phyloP scores from a whole-genome alignment of 2,888 invertebrate species.

The Drosophila atripex region DNA sequence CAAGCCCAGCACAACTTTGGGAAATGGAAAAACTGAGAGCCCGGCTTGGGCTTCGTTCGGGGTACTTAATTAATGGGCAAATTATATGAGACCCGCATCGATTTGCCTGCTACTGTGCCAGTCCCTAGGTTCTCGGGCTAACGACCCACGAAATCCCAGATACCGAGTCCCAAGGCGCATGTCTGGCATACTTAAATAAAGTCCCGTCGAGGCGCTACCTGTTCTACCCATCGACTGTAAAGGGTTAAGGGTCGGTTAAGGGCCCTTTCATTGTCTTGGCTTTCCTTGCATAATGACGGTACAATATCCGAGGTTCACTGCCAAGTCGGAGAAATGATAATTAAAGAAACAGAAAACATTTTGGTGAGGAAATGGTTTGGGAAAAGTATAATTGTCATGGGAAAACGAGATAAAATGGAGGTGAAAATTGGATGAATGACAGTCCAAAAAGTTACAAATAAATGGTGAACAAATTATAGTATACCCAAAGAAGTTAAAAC shows the following conservation, averaged over 20 bases:
- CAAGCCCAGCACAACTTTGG: constrained; percentile 29
- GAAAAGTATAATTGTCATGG: constrained; percentile 49
- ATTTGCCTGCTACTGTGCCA: constrained; percentile 31
- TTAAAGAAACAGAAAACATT: constrained; percentile 30
- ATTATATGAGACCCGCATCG: constrained; percentile 49
- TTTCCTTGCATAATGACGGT: constrained; percentile 46
- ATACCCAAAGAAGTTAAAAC: neutral
- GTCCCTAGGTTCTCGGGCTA: constrained; percentile 29
- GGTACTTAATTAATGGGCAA: constrained; percentile 66
- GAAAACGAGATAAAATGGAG: constrained; percentile 26
- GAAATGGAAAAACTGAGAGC: constrained; percentile 4
- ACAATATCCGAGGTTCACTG: constrained; percentile 35
- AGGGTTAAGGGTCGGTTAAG: constrained; percentile 36
- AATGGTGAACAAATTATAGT: neutral
- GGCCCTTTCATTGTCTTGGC: constrained; percentile 18
- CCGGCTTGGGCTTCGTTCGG: constrained; percentile 1
- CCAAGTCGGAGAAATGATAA: constrained; percentile 34
- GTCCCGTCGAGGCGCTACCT: constrained; percentile 53
- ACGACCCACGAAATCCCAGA: constrained; percentile 37
- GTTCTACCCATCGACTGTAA: constrained; percentile 18
- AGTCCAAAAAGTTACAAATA: constrained; percentile 1
- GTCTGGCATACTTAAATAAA: constrained; percentile 54
- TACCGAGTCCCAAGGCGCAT: constrained; percentile 47
- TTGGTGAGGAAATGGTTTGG: constrained; percentile 22
- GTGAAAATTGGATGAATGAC: constrained; percentile 7